phyloP scores from a whole-genome alignment of 2,113 vertebrate genomes.

The Marcusenius ussheri region DNA sequence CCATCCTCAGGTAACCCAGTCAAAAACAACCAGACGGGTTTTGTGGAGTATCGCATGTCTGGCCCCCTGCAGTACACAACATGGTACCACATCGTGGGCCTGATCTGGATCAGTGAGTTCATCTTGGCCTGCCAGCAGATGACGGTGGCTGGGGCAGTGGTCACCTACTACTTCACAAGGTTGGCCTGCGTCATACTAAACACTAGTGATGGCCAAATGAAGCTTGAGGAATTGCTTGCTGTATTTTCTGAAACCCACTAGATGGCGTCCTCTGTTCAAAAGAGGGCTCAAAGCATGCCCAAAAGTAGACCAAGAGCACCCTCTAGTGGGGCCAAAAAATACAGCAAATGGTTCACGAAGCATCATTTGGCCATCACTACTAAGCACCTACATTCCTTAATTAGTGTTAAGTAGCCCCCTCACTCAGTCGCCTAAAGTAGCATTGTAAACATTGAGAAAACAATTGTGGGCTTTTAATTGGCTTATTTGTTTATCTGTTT shows the following conservation, averaged over 20 bases:
- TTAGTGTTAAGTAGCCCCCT: not conserved
- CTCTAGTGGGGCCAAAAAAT: not conserved
- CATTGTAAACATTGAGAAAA: not conserved
- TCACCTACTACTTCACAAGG: conserved; percentile 97
- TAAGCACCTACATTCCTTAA: not conserved
- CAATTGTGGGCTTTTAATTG: too few relatives aligned
- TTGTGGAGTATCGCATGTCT: conserved; percentile 75
- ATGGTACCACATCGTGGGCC: conserved; percentile 89
- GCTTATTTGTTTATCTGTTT: not conserved
- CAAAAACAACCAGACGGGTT: conserved; percentile 64
- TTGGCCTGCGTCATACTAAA: conserved; percentile 40
- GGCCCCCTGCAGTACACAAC: conserved; percentile 86
- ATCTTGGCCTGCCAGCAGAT: conserved; percentile 97
- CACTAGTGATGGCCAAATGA: not conserved
- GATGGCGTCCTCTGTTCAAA: not conserved
- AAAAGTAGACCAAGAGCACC: not conserved
- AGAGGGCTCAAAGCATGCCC: not conserved
- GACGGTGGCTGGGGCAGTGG: conserved; percentile 93
- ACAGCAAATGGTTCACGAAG: not conserved
- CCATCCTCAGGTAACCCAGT: conserved; percentile 66
- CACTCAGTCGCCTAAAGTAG: not conserved
- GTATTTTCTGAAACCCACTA: not conserved
- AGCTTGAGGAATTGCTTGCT: not conserved
- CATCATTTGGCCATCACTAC: too few relatives aligned
- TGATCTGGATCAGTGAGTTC: conserved; percentile 98